These are phyloP conservation scores for Adineta ricciae DNA, from an alignment of 2,888 invertebrate species.

Conservation along the genomic window DNA sequence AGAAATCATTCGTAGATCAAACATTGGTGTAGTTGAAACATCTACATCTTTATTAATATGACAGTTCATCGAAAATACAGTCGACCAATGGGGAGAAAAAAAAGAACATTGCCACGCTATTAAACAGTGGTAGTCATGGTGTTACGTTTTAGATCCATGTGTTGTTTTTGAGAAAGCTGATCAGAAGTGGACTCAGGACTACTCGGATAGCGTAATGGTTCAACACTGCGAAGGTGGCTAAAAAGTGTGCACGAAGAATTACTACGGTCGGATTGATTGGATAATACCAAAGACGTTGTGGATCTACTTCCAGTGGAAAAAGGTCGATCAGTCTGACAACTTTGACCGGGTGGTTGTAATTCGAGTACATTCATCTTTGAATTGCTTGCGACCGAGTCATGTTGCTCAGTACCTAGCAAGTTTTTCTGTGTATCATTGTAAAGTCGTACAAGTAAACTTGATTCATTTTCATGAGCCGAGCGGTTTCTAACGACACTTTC, in stretches of 20 bases:
- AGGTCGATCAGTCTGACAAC: background rate
- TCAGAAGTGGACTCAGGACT: background rate
- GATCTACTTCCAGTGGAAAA: background rate
- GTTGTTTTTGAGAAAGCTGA: background rate
- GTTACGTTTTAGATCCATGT: background rate
- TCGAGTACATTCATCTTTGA: background rate
- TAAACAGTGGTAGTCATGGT: background rate
- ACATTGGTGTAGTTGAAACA: too few species aligned
- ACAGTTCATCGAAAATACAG: too few species aligned
- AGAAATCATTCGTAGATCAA: too few species aligned
- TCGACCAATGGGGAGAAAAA: too few species aligned
- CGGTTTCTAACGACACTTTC: background rate
- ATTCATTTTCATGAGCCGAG: background rate
- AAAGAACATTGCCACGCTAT: too few species aligned
- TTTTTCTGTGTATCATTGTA: background rate
- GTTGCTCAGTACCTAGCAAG: background rate
- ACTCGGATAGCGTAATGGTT: background rate
- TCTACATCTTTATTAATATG: background rate
- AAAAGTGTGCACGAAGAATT: background rate
- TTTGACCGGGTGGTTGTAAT: background rate
- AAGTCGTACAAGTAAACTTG: background rate
- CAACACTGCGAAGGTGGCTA: background rate
- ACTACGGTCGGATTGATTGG: background rate
- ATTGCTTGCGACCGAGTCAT: background rate
- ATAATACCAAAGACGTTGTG: background rate